phyloP scores from a whole-genome alignment of 2,113 vertebrate genomes.

The Burhinus oedicnemus region DNA sequence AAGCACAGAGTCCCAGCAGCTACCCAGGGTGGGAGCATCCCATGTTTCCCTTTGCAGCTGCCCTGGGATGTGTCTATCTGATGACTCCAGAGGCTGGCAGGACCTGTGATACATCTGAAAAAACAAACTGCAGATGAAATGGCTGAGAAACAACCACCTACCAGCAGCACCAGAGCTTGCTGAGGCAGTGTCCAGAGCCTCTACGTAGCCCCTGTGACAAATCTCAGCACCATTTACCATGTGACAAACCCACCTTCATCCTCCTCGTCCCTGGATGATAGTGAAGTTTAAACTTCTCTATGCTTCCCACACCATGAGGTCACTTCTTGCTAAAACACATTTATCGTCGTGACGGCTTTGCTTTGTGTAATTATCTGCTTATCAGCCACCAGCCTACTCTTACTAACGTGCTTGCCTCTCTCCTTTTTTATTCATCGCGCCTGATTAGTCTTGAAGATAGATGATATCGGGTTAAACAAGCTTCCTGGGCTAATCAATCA shows the following conservation, averaged over 20 bases:
- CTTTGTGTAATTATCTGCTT: conserved; percentile 56
- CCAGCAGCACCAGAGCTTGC: background rate
- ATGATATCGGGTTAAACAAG: background rate
- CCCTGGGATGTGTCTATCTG: rapidly evolving
- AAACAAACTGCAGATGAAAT: background rate
- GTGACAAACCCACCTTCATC: background rate
- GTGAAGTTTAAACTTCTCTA: background rate
- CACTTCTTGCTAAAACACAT: background rate
- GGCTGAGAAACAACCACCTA: background rate
- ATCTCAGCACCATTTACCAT: background rate
- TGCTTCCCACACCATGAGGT: background rate
- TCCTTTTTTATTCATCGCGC: conserved; percentile 2
- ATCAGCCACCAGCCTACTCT: conserved; percentile 20
- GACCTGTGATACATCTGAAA: background rate
- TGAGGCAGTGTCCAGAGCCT: background rate
- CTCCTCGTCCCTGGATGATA: too few relatives aligned
- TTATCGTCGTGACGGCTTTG: background rate
- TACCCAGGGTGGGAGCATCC: background rate
- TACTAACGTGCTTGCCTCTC: background rate
- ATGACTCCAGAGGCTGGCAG: background rate
- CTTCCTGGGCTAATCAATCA: conserved; percentile 52
- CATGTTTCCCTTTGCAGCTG: background rate
- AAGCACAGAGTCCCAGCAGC: background rate
- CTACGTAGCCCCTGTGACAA: background rate
- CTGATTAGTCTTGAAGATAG: conserved; percentile 52